Base-by-base conservation (phyloP, 2,797 vertebrate genomes). In the Hypotaenidia okinawae region DNA sequence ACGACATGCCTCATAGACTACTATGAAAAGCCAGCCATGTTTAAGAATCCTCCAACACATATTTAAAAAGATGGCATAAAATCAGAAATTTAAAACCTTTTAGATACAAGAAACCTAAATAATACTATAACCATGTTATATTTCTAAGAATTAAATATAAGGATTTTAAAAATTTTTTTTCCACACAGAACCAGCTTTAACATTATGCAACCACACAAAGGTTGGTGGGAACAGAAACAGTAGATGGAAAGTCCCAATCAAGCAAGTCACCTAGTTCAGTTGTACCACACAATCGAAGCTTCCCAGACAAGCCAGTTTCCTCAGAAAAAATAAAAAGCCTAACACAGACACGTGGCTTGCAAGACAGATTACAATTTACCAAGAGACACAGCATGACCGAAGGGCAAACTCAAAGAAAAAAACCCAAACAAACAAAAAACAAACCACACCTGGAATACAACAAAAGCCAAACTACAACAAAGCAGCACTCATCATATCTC, bases 171-270 rank as follows among this genome's bases (percentile, higher is more conserved):
- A 37, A 37, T 13, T 13, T 57, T 59, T 41, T 43, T 32, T 10
- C 3, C 24, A 35, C 14, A 30, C 1, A 35, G 3, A 83, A 43
- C 22, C 21, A 74, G 17, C 16, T 74, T 51, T 12, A 70, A 32
- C 3, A 2, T 18, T 49, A 33, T 10, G 6, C 7, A 89, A n/a
- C 10, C 13, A 59, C 0, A 2, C 14, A 86, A 74, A 33, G 2
- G 1, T 5, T 27, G 11, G 13, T 6, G 2, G 5, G 25, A 85
- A 85, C 2, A 25, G 3, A 1, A 80, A 32, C 2, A 58, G 15
- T 35, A 83, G 15, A 61, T 49, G 12, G 9, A 6, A 81, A 81
- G 7, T 19, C 16, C 22, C 39, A 28, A 6, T 1, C 27, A 39
- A 84, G n/a, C 19, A 70, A 43, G 7, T 14, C 30, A 70, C 7